These are phyloP conservation scores for Drosophila parabipectinata DNA, from an alignment of 1,140 invertebrate genomes.

Conservation along the genomic window DNA sequence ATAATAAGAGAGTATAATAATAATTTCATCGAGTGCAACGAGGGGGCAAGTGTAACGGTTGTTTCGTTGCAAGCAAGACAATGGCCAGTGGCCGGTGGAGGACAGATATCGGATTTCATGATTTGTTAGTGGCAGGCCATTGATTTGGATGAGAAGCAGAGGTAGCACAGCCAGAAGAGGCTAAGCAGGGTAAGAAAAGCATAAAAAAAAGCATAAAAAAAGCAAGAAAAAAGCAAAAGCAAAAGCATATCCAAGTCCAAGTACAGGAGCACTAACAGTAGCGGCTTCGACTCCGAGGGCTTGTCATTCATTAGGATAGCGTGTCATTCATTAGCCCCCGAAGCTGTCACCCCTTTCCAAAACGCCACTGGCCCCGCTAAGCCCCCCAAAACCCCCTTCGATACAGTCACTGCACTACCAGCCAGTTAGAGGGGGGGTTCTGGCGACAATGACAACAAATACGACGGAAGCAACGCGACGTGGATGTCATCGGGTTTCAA, in stretches of 20 bases:
- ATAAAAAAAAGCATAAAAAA: background rate
- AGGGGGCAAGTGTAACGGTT: slow-evolving; percentile 16
- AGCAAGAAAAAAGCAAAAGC: slow-evolving; percentile 5
- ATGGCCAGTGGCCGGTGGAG: background rate
- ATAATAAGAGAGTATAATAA: background rate
- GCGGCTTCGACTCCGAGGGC: slow-evolving; percentile 7
- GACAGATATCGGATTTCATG: slow-evolving; percentile 71
- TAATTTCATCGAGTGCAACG: slow-evolving; percentile 10
- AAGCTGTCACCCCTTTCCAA: background rate
- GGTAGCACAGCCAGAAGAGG: background rate
- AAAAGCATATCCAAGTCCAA: too few species aligned
- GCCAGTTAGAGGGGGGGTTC: background rate
- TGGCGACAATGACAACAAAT: slow-evolving; percentile 32
- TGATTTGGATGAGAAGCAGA: slow-evolving; percentile 52
- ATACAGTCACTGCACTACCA: slow-evolving; percentile 43
- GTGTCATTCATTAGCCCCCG: slow-evolving; percentile 62
- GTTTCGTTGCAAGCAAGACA: slow-evolving; percentile 7
- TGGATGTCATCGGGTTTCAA: slow-evolving; percentile 66
- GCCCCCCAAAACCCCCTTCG: background rate
- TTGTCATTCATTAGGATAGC: slow-evolving; percentile 71
- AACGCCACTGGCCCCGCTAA: too few species aligned
- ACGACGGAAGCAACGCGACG: slow-evolving; percentile 53
- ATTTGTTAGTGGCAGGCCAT: slow-evolving; percentile 64
- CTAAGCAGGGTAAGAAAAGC: background rate
- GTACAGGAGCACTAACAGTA: background rate